phyloP scores from a whole-genome alignment of 2,797 vertebrate species.

The Glossophaga mutica region DNA sequence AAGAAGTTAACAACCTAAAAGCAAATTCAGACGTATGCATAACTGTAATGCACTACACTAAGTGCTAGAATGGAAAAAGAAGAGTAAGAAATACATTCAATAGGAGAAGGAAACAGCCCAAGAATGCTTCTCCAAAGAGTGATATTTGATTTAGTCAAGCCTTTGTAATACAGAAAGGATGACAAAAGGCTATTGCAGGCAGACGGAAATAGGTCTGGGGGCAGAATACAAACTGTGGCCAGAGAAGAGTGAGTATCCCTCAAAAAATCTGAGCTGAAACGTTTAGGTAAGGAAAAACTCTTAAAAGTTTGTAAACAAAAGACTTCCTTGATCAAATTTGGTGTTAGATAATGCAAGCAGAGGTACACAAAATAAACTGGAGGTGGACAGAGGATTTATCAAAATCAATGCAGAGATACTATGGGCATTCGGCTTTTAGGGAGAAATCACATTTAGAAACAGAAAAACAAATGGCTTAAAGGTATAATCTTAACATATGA shows the following conservation, averaged over 20 bases:
- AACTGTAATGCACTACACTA: neutral
- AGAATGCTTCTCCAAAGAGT: neutral
- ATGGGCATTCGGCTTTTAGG: neutral
- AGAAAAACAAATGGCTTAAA: neutral
- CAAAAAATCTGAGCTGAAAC: conserved; percentile 17
- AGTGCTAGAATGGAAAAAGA: neutral
- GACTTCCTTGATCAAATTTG: conserved; percentile 20
- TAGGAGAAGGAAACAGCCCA: neutral
- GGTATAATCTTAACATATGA: neutral
- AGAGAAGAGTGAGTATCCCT: neutral
- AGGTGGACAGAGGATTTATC: neutral
- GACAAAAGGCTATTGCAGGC: neutral
- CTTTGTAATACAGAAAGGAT: neutral
- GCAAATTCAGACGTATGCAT: neutral
- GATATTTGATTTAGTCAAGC: conserved; percentile 5
- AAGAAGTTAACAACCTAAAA: conserved; percentile 43
- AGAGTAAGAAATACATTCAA: neutral
- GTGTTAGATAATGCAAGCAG: conserved; percentile 19
- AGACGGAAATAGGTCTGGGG: neutral
- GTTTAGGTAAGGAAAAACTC: neutral
- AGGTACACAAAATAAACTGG: neutral
- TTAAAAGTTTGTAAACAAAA: neutral
- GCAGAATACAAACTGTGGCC: neutral
- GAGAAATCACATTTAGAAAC: conserved; percentile 10
- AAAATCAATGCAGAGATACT: neutral